These are phyloP conservation scores for Hirudinaria manillensis DNA, from an alignment of 2,888 invertebrate genomes.

Conservation along the genomic window DNA sequence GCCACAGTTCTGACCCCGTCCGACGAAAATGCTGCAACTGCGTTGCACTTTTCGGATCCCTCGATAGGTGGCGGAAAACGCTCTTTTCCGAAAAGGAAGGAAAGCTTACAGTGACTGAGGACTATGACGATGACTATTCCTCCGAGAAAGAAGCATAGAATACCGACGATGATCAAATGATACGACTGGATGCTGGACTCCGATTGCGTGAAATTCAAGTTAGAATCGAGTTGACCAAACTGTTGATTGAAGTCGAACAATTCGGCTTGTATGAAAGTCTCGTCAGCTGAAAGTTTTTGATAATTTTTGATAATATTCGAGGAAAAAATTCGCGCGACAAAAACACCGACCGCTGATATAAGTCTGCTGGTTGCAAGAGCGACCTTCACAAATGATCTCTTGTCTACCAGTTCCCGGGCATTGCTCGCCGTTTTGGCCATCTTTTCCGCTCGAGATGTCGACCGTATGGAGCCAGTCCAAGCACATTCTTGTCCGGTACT, in stretches of 20 bases:
- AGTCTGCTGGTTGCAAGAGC: neutral
- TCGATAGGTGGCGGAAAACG: neutral
- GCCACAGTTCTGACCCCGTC: neutral
- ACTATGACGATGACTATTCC: slow-evolving; percentile 17
- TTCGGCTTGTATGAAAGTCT: too few relatives aligned
- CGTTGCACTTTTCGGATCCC: slow-evolving; percentile 14
- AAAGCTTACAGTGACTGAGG: slow-evolving; percentile 13
- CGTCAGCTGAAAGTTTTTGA: neutral
- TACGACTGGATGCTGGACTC: neutral
- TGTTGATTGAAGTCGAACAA: too few relatives aligned
- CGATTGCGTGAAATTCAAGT: neutral
- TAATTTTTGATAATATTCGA: neutral
- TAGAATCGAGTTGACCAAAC: too few relatives aligned
- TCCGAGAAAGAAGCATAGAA: slow-evolving; percentile 10
- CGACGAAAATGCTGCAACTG: slow-evolving; percentile 1
- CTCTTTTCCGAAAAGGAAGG: slow-evolving; percentile 1
- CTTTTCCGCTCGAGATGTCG: neutral
- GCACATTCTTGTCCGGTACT: neutral
- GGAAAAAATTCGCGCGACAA: too few relatives aligned
- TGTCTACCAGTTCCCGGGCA: neutral
- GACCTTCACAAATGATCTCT: neutral
- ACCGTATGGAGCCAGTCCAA: neutral
- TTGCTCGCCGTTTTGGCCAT: neutral
- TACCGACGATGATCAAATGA: slow-evolving; percentile 6
- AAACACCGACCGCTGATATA: neutral